A percentile compares a stretch with the other conserved stretches of the same genome.
phyloP scores from a whole-genome alignment of 2,797 vertebrate genomes.

The Tapirus indicus region DNA sequence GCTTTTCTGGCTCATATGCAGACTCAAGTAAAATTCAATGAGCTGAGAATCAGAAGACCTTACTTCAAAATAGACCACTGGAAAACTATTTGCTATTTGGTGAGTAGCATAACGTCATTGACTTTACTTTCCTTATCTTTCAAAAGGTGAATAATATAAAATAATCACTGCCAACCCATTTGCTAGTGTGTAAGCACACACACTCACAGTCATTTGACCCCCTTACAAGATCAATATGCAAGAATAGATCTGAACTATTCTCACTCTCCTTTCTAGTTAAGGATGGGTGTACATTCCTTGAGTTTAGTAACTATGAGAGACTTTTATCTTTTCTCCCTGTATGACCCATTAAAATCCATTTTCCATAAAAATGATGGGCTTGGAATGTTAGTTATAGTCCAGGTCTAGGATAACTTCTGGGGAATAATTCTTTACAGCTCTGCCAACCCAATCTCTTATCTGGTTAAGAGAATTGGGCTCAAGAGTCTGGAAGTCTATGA shows the following conservation, averaged over 20 bases:
- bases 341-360: background rate
- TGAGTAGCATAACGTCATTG: background rate
- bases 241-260: background rate
- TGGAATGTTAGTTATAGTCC: background rate
- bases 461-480: background rate
- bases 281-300: background rate
- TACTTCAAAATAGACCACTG: background rate
- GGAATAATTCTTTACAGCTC: slow-evolving; percentile 5
- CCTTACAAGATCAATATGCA: background rate
- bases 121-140: background rate
- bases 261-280: background rate
- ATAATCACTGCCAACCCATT: background rate
- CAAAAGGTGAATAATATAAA: background rate
- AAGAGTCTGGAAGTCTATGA: background rate
- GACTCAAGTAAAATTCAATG: background rate
- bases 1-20: background rate
- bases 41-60: background rate
- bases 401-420: background rate
- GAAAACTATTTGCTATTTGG: background rate
- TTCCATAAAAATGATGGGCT: background rate
- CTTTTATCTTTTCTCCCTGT: background rate
- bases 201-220: background rate
- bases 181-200: background rate
- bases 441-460: background rate
- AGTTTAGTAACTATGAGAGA: background rate